Conservation (phyloP, 1,140 invertebrate species). For the Anoplophora glabripennis region DNA sequence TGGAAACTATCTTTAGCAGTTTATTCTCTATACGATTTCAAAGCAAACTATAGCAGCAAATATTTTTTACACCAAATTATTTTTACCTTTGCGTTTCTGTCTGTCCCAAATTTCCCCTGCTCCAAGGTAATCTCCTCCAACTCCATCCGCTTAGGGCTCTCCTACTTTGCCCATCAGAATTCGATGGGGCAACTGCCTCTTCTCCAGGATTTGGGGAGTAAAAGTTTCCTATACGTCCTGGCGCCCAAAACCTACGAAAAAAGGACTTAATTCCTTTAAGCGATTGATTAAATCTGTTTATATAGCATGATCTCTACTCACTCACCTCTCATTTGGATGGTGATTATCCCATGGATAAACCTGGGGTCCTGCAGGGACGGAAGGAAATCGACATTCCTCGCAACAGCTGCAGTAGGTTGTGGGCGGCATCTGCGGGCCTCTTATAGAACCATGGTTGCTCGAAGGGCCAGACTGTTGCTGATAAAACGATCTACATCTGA, state of each 20-base stretch:
- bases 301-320: too few species aligned
- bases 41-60: too few species aligned
- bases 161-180: slow-evolving; percentile 51
- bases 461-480: slow-evolving; percentile 53
- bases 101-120: slow-evolving; percentile 42
- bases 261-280: too few species aligned
- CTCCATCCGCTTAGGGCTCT: slow-evolving; percentile 58
- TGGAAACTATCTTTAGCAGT: too few species aligned
- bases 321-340: slow-evolving; percentile 47
- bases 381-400: slow-evolving; percentile 65
- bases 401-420: slow-evolving; percentile 65
- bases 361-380: slow-evolving; percentile 53
- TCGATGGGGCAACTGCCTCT: slow-evolving; percentile 35
- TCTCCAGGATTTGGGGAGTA: slow-evolving; percentile 75
- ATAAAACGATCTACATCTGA: slow-evolving; percentile 76
- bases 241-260: slow-evolving; percentile 48
- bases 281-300: too few species aligned
- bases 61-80: too few species aligned
- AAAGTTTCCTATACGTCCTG: slow-evolving; percentile 66
- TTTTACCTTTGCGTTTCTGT: slow-evolving; percentile 33
- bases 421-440: slow-evolving; percentile 43
- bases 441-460: slow-evolving; percentile 49
- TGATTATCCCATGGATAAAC: slow-evolving; percentile 52
- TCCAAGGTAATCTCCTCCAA: slow-evolving; percentile 58
- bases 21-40: too few species aligned